Evolutionary conservation across 1,140 invertebrate species (phyloP), one percentile per base, ranked within the genome.

Genomic region (Globodera ellingtonae): DNA sequence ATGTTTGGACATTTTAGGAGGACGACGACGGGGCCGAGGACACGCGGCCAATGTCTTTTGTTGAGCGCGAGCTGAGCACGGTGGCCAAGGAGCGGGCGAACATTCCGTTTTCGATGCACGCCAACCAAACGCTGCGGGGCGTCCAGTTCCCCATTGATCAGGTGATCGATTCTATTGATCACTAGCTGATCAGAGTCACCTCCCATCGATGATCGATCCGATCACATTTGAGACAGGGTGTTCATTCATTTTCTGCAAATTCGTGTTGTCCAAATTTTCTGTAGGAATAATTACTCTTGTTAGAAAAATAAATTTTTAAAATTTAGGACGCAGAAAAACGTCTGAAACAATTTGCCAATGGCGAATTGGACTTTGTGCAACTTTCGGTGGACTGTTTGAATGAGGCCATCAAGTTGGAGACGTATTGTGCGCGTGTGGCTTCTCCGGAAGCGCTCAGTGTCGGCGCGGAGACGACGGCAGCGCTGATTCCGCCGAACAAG

Each of bases 81-180:
- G 86, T 86, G 24, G 46, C 72, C 59, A 86, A 86, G 70, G 85
- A 86, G 24, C 81, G 81, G 35, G 75, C 72, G 62, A 44, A 48
- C 48, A 74, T 86, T 50, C 75, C 81, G 9, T 83, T 82, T 65
- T 70, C 84, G 44, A 70, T 87, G 80, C 80, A 78, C 65, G 82
- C 75, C 46, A 84, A 79, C 52, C 84, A 86, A 81, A 89, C 72
- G 44, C 70, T 98, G 78, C 93, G 94, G 81, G 95, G 96, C 24
- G 93, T 99, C 35, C 92, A 93, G 3, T 98, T 98, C 90, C 97
- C 97, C 47, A 92, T 98, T n/a, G 93, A 93, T 0, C 92, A 94
- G 56, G 56, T 15, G 56, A 52, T 52, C 10, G 50, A 52, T 52
- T 52, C 35, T 35, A 35, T 35, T 35, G 35, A 35, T 35, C 35